A percentile compares a stretch with the other conserved stretches of the same genome.
phyloP scores from a whole-genome alignment of 2,113 vertebrate genomes.

The Sylvietta virens region DNA sequence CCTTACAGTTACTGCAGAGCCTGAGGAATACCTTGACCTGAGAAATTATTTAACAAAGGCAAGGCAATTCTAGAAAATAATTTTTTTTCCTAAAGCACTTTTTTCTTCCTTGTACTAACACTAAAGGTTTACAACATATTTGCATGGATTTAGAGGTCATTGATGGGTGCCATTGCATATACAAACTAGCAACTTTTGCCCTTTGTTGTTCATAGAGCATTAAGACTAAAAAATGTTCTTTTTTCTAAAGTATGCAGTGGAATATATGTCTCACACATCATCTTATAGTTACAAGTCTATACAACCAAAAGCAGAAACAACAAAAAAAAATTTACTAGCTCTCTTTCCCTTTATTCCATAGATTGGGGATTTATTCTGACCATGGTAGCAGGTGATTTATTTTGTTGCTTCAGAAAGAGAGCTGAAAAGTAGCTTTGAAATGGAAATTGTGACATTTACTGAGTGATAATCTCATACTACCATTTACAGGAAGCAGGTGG shows the following conservation, averaged over 20 bases:
- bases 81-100: neutral
- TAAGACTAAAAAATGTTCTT: neutral
- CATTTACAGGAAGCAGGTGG: conserved; percentile 70
- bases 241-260: neutral
- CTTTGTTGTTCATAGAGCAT: neutral
- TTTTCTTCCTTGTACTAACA: neutral
- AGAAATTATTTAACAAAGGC: neutral
- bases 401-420: conserved; percentile 55
- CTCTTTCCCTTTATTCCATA: conserved; percentile 1
- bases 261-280: neutral
- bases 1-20: neutral
- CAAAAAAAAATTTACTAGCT: neutral
- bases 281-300: neutral
- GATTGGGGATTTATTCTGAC: conserved; percentile 26
- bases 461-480: conserved; percentile 59
- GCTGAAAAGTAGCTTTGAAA: conserved; percentile 69
- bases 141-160: neutral
- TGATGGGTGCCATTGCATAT: neutral
- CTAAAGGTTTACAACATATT: neutral
- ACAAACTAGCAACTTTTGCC: neutral
- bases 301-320: neutral
- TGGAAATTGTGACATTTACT: conserved; percentile 73
- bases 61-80: neutral
- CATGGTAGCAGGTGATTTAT: conserved; percentile 53
- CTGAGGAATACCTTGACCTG: neutral